Conservation (phyloP, 2,888 invertebrate genomes). For the Julus scandinavius region DNA sequence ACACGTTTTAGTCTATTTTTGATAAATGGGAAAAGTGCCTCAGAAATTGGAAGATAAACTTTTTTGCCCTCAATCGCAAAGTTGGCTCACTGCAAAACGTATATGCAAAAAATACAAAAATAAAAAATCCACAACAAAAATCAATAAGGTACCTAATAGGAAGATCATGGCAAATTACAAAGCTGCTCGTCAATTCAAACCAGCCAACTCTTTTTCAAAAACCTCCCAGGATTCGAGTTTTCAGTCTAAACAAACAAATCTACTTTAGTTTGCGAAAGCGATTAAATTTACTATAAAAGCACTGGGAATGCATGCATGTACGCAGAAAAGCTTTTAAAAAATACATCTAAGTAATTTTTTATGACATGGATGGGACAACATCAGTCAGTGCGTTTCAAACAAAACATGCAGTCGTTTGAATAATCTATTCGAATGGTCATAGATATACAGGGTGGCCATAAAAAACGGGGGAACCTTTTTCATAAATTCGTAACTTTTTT, state of each 20-base stretch:
- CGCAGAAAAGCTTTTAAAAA: neutral
- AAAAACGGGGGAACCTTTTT: too few relatives aligned
- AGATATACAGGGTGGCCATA: too few relatives aligned
- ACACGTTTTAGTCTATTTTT: slow-evolving; percentile 1
- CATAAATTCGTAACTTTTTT: too few relatives aligned
- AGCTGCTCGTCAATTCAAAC: neutral
- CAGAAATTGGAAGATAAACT: slow-evolving; percentile 11
- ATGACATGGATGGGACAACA: neutral
- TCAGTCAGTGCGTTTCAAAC: too few relatives aligned
- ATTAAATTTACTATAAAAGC: neutral
- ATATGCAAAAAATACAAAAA: too few relatives aligned
- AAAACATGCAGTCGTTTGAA: too few relatives aligned
- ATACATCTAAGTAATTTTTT: neutral
- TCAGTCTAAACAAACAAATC: neutral
- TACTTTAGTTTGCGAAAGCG: neutral
- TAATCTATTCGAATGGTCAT: too few relatives aligned
- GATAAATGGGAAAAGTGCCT: slow-evolving; percentile 19
- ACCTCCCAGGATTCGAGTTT: neutral
- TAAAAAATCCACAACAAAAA: slow-evolving; percentile 1
- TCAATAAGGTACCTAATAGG: slow-evolving; percentile 1
- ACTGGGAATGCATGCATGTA: neutral
- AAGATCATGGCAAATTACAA: neutral
- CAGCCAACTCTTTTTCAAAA: neutral
- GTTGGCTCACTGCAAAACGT: neutral
- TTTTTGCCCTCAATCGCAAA: neutral